These are phyloP conservation scores for Acrocera orbiculus DNA, from an alignment of 2,888 invertebrate species.

Conservation along the genomic window DNA sequence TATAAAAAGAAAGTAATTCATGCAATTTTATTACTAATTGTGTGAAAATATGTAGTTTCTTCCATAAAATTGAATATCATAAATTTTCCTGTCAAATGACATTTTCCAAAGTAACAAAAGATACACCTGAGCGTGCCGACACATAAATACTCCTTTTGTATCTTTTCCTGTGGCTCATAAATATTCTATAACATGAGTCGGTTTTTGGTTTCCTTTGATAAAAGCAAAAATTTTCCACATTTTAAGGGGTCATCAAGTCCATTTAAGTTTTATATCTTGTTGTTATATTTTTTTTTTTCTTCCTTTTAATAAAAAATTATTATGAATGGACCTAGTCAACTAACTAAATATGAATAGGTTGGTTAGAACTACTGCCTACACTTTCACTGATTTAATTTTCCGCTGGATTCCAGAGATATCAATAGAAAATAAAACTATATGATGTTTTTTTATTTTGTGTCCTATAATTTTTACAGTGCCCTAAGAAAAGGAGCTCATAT, in stretches of 20 bases:
- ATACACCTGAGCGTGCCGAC: conserved; percentile 8
- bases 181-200: conserved; percentile 3
- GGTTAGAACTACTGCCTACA: conserved; percentile 5
- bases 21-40: no score
- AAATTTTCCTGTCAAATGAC: conserved; percentile 1
- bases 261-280: no score
- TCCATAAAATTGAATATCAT: no score
- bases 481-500: no score
- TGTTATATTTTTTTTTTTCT: no score
- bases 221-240: conserved; percentile 6
- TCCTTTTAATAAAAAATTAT: not conserved
- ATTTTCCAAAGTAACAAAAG: conserved; percentile 1
- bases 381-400: conserved; percentile 6
- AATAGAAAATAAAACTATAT: no score
- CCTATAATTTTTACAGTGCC: no score
- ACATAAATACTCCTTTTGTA: conserved; percentile 10
- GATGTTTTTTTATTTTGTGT: no score
- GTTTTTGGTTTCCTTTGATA: not conserved
- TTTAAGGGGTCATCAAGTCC: conserved; percentile 5
- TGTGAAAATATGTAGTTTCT: no score
- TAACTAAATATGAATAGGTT: conserved; percentile 1
- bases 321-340: conserved; percentile 3
- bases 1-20: no score
- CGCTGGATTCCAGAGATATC: no score
- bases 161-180: conserved; percentile 9